Evolutionary conservation across 2,888 invertebrate species (phyloP).

Genomic region (Cantharis lateralis): DNA sequence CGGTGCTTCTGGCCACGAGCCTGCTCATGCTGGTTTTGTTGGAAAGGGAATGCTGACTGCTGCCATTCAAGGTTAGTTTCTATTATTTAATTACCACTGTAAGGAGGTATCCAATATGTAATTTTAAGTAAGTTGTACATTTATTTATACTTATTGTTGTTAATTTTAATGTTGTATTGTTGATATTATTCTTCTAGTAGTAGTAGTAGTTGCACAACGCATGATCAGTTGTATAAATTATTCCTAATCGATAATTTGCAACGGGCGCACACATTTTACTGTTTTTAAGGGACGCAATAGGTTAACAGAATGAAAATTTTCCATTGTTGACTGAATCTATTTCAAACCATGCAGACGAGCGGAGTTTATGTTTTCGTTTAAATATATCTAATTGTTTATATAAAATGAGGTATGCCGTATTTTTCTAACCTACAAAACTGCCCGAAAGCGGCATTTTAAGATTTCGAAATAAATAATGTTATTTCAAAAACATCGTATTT

Average conservation of each 20-base stretch:
- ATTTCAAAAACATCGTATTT: too few species aligned
- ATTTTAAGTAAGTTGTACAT: background rate
- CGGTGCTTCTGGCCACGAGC: conserved; percentile 87
- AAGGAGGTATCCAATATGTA: background rate
- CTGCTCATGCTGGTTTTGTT: conserved; percentile 67
- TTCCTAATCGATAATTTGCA: background rate
- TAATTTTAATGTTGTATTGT: background rate
- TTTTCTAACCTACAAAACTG: too few species aligned
- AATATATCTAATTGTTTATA: too few species aligned
- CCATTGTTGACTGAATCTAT: too few species aligned
- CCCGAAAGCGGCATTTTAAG: too few species aligned
- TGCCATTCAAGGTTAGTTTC: conserved; percentile 65
- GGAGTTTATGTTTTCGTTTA: too few species aligned
- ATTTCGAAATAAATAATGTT: too few species aligned
- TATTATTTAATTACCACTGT: background rate
- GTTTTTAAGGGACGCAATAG: background rate
- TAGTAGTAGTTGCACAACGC: background rate
- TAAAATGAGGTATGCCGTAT: too few species aligned
- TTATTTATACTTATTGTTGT: background rate
- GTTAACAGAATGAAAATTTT: background rate
- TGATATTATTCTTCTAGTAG: background rate
- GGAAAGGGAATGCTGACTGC: conserved; percentile 82
- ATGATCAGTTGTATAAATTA: background rate
- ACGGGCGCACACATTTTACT: background rate
- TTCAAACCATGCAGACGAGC: too few species aligned